A percentile compares a stretch with the other conserved stretches of the same genome.
phyloP scores from a whole-genome alignment of 1,140 invertebrate species.

The Leptopilina clavipes region DNA sequence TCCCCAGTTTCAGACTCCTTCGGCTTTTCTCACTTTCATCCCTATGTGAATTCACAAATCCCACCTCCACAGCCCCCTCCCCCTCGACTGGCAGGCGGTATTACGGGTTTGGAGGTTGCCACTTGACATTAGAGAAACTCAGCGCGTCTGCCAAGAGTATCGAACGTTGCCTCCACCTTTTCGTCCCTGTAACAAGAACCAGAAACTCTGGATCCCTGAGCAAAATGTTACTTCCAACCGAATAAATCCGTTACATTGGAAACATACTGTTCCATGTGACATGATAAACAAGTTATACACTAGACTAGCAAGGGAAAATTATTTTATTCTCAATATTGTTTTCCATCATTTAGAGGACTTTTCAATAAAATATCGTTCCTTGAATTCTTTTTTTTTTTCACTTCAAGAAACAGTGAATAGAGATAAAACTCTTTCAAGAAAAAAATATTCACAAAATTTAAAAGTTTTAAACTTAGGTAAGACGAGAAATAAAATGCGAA shows the following conservation, averaged over 20 bases:
- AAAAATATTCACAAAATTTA: no score
- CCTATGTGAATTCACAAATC: conserved; percentile 41
- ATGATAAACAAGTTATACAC: no score
- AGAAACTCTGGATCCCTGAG: conserved; percentile 39
- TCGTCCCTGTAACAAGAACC: conserved; percentile 45
- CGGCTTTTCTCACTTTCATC: conserved; percentile 45
- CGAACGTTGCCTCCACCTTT: conserved; percentile 37
- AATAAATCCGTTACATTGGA: conserved; percentile 46
- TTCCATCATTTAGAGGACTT: no score
- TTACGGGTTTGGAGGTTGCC: conserved; percentile 51
- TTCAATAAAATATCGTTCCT: no score
- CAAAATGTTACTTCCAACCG: conserved; percentile 57
- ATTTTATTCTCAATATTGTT: no score
- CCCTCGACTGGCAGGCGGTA: not conserved
- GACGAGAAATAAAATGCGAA: no score
- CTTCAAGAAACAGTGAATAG: no score
- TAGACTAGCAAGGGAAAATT: not conserved
- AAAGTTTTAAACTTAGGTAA: no score
- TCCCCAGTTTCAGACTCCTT: conserved; percentile 41
- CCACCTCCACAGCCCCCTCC: conserved; percentile 4
- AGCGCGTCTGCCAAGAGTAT: conserved; percentile 28
- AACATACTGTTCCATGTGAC: not conserved
- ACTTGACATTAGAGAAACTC: conserved; percentile 55
- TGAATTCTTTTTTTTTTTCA: no score
- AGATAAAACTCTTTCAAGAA: no score